Evolutionary conservation across 2,797 vertebrate species (phyloP).

Genomic region (Lutra lutra): DNA sequence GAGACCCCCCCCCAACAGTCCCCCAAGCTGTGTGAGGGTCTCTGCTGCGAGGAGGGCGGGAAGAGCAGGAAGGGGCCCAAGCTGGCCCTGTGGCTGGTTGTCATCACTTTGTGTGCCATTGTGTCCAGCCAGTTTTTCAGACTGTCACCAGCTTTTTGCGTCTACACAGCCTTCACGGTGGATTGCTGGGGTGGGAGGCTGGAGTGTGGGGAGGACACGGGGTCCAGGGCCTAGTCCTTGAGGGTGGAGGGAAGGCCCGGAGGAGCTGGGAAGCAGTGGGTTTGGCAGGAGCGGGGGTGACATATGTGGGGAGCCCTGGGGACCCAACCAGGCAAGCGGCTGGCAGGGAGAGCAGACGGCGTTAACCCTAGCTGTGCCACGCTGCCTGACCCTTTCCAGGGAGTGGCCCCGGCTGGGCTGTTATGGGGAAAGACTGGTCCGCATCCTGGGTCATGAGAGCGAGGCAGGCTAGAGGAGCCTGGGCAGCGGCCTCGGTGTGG

Average conservation of each 20-base stretch:
- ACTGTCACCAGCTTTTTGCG: background rate
- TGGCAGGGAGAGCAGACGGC: slow-evolving; percentile 82
- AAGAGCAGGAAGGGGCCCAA: background rate
- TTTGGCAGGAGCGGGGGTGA: slow-evolving; percentile 85
- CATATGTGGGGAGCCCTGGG: slow-evolving; percentile 86
- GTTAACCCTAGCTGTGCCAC: slow-evolving; percentile 81
- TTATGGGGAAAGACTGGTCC: background rate
- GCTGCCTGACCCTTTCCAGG: slow-evolving; percentile 23
- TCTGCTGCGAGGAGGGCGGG: background rate
- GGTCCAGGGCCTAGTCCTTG: slow-evolving; percentile 48
- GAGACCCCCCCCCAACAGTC: background rate
- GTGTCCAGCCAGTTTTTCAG: slow-evolving; percentile 1
- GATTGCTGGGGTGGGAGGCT: background rate
- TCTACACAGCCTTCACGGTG: background rate
- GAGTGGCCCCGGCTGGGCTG: background rate
- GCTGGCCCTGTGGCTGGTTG: background rate
- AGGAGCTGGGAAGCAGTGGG: slow-evolving; percentile 75
- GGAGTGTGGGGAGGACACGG: background rate
- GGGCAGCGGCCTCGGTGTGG: background rate
- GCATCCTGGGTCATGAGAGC: background rate
- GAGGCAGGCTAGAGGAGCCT: background rate
- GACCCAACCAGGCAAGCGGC: slow-evolving; percentile 83
- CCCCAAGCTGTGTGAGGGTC: too few relatives aligned
- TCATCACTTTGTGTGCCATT: background rate
- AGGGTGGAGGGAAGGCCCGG: slow-evolving; percentile 37